Percentiles rank a stretch among this genome's conserved stretches.
Evolutionary conservation across 2,797 vertebrate genomes (phyloP).

Genomic region (Lithobates sylvaticus): DNA sequence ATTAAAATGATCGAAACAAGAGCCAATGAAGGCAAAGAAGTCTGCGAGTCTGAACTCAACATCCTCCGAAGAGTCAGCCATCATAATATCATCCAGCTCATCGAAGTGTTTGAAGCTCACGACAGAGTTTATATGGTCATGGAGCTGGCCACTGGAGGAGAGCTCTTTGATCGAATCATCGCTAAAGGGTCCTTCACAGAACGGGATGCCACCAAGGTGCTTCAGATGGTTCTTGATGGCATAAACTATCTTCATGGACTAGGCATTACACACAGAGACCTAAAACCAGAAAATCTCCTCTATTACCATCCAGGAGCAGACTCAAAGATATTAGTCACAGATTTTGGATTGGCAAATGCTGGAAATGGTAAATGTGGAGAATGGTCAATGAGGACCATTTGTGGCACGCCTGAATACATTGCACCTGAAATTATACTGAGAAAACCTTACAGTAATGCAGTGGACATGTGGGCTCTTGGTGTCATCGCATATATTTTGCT

Average conservation of each 20-base stretch:
- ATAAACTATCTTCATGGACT: constrained; percentile 94
- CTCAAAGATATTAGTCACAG: constrained; percentile 98
- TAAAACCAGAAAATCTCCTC: constrained; percentile 97
- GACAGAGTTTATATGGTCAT: constrained; percentile 99
- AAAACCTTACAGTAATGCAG: constrained; percentile 96
- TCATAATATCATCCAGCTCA: constrained; percentile 96
- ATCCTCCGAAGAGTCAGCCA: constrained; percentile 92
- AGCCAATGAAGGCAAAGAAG: constrained; percentile 92
- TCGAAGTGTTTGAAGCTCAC: constrained; percentile 96
- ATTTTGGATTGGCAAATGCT: constrained; percentile 95
- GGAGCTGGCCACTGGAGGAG: constrained; percentile 96
- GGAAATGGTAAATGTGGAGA: constrained; percentile 93
- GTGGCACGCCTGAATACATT: constrained; percentile 97
- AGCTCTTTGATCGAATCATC: constrained; percentile 95
- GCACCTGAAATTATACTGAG: constrained; percentile 96
- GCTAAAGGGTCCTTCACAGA: constrained; percentile 97
- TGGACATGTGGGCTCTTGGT: constrained; percentile 98
- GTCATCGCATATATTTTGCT: constrained; percentile 97
- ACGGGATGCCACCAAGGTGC: constrained; percentile 91
- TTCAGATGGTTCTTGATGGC: constrained; percentile 97
- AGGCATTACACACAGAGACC: constrained; percentile 95
- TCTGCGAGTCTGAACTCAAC: constrained; percentile 94
- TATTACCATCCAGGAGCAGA: constrained; percentile 97
- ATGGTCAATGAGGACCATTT: constrained; percentile 98
- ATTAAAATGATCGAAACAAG: constrained; percentile 99